Conservation (phyloP, 1,140 invertebrate species). For the Kradibia gibbosae region DNA sequence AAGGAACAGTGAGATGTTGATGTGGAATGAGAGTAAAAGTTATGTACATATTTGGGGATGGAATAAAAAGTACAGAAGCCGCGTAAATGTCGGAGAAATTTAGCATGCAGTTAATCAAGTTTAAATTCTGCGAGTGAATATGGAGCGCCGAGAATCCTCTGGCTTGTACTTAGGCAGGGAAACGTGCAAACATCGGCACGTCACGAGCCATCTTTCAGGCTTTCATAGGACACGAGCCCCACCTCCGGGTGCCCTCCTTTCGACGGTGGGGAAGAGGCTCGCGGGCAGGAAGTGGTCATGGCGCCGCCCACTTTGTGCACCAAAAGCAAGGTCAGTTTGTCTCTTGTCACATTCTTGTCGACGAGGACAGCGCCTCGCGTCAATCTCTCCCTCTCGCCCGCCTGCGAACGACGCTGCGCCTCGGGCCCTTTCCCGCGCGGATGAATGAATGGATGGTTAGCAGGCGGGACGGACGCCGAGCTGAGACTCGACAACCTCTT, state of each 20-base stretch:
- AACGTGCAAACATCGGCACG: not conserved
- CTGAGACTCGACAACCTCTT: conserved; percentile 66
- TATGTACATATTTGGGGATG: too few relatives aligned
- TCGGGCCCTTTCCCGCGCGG: conserved; percentile 22
- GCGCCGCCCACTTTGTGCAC: conserved; percentile 56
- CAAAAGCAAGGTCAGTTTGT: conserved; percentile 66
- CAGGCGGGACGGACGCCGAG: conserved; percentile 55
- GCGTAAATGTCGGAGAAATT: too few relatives aligned
- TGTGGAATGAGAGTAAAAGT: too few relatives aligned
- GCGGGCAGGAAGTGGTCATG: conserved; percentile 50
- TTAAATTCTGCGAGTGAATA: not conserved
- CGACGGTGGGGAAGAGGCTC: not conserved
- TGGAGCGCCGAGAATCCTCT: too few relatives aligned
- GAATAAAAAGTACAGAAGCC: too few relatives aligned
- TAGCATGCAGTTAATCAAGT: not conserved
- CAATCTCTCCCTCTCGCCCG: conserved; percentile 63
- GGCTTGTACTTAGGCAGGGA: too few relatives aligned
- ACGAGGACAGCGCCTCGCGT: conserved; percentile 69
- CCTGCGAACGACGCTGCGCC: not conserved
- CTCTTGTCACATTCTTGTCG: conserved; percentile 74
- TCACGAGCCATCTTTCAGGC: conserved; percentile 34
- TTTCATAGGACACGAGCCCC: conserved; percentile 29
- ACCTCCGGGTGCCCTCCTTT: conserved; percentile 3
- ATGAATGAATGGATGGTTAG: conserved; percentile 36
- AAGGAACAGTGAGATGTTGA: too few relatives aligned